Base-by-base conservation (phyloP, 1,140 invertebrate genomes). In the Temnothorax nylanderi region DNA sequence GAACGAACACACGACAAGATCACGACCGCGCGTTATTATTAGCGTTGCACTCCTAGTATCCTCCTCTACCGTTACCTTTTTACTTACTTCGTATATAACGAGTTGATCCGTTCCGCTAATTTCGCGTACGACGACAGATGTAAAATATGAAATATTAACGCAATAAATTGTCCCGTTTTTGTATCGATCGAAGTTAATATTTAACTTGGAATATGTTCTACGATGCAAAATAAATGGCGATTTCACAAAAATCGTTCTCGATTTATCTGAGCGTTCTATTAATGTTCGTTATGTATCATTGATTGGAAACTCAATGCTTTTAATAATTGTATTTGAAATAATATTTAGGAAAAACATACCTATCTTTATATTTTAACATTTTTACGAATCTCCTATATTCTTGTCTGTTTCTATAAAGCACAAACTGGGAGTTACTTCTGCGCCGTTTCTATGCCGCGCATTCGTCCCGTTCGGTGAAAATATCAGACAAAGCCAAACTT, bases 401-500 rank as follows among this genome's bases (percentile, higher is more conserved):
- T 41, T 32, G 13, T 18, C 13, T 18, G 44, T 72, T 47, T 72
- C 80, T 82, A 26, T 47, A 82, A 72, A 72, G 54, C 41, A 13
- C 54, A 41, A 69, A 74, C 41, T 21, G 54, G 71, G 71, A 47
- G 44, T 72, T 58, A 58, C 65, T 58, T 82, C 44, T 72, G 32
- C 26, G 10, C 16, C 37, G 37, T 41, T 41, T 41, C 37, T 41
- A 41, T 41, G 37, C 37, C 34, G 37, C 49, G 18, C 34, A 56
- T 80, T 49, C 41, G 18, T 37, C 21, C 54, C n/a, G 34, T 62
- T 84, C 26, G 71, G 37, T 13, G 69, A 75, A 76, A 84, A 85
- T 85, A 77, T 85, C 84, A 85, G 75, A 65, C 49, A 67, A 60
- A 44, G 11, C 41, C 56, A 49, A 84, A 84, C 80, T 84, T 84